Conservation (phyloP, 2,113 vertebrate genomes). For the Alexandromys fortis region DNA sequence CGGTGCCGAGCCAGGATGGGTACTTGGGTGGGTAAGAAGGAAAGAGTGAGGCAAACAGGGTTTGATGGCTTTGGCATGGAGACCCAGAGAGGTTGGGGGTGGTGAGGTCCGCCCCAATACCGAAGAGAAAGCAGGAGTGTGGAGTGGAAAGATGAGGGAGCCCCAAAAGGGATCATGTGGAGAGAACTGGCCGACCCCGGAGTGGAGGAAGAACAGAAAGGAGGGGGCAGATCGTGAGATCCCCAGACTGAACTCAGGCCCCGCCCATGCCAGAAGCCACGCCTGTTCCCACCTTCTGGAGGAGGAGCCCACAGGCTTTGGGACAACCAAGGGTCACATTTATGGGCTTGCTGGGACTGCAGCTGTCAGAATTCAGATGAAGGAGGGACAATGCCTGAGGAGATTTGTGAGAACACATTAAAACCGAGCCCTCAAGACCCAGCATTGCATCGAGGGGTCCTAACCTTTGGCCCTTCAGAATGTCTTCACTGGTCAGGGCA, state of each 20-base stretch:
- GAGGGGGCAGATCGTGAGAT: constrained; percentile 58
- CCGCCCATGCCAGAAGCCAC: constrained; percentile 35
- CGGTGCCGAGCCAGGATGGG: constrained; percentile 56
- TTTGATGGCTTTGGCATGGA: neutral
- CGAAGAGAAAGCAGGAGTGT: neutral
- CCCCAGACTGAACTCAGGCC: constrained; percentile 46
- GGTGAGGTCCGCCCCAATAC: neutral
- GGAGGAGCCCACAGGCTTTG: neutral
- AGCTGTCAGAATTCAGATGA: neutral
- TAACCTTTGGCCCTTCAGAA: neutral
- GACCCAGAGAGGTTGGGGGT: neutral
- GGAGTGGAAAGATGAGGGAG: neutral
- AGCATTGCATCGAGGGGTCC: neutral
- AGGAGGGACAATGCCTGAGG: neutral
- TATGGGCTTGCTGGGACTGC: neutral
- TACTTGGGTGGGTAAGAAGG: neutral
- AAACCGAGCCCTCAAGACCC: neutral
- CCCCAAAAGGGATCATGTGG: neutral
- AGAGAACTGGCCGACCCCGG: neutral
- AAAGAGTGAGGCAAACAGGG: neutral
- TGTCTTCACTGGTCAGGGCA: neutral
- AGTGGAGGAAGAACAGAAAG: constrained; percentile 58
- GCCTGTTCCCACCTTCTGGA: constrained; percentile 34
- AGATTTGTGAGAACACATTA: neutral
- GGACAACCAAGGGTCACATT: constrained; percentile 5